These are phyloP conservation scores for Drosophila imparisetae DNA, from an alignment of 2,888 invertebrate genomes.

Conservation along the genomic window DNA sequence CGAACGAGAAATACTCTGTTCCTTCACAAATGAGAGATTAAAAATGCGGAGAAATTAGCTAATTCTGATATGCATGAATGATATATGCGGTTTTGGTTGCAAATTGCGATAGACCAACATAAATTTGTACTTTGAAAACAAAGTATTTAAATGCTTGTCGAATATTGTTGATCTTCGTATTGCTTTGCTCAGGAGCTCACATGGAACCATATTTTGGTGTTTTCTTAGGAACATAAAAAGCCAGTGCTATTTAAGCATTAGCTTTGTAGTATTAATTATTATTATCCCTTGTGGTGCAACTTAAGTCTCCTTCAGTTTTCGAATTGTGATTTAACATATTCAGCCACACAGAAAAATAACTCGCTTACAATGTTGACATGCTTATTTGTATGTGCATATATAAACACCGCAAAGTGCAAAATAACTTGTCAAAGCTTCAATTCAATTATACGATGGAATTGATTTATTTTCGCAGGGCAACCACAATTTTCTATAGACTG, in stretches of 20 bases:
- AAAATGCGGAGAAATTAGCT: fast-evolving
- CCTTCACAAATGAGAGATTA: background rate
- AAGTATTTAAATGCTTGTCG: background rate
- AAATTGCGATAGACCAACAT: background rate
- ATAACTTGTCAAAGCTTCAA: slow-evolving; percentile 32
- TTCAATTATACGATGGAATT: slow-evolving; percentile 49
- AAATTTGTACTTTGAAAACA: background rate
- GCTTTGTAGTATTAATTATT: background rate
- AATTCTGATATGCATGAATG: background rate
- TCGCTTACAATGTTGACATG: background rate
- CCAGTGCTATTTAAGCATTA: background rate
- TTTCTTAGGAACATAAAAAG: background rate
- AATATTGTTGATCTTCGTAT: background rate
- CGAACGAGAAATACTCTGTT: background rate
- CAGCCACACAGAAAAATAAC: background rate
- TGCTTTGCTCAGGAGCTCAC: background rate
- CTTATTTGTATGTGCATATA: slow-evolving; percentile 7
- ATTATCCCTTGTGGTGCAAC: background rate
- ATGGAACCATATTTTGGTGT: background rate
- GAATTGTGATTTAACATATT: background rate
- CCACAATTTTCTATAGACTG: slow-evolving; percentile 47
- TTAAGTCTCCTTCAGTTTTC: too few relatives aligned
- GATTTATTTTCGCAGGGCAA: slow-evolving; percentile 29
- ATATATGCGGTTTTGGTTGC: background rate
- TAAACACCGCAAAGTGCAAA: slow-evolving; percentile 12